phyloP scores from a whole-genome alignment of 35 echinoderm and acorn worm species.

The Apostichopus californicus region DNA sequence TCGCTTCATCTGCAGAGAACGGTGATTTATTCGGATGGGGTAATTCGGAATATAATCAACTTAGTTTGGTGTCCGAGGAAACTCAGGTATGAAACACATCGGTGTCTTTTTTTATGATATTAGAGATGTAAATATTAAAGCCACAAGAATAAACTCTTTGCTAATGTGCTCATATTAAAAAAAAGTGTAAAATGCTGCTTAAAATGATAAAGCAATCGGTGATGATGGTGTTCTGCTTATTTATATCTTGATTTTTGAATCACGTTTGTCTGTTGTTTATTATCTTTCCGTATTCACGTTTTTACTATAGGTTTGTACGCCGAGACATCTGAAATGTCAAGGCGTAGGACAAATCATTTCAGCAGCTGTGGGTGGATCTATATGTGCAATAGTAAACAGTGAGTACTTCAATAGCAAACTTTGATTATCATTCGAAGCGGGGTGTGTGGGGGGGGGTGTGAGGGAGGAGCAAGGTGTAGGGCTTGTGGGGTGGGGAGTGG shows the following conservation, averaged over 20 bases:
- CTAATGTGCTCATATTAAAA: too few relatives aligned
- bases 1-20: conserved; percentile 63
- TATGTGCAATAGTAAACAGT: conserved; percentile 84
- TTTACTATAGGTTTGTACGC: conserved; percentile 56
- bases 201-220: too few relatives aligned
- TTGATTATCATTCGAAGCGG: too few relatives aligned
- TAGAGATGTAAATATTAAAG: too few relatives aligned
- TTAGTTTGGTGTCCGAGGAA: conserved; percentile 79
- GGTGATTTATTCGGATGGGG: conserved; percentile 98
- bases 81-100: conserved; percentile 64
- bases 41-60: conserved; percentile 98
- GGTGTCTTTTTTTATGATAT: too few relatives aligned
- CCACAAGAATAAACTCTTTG: too few relatives aligned
- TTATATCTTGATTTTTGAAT: not conserved
- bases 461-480: too few relatives aligned
- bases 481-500: too few relatives aligned
- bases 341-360: conserved; percentile 69
- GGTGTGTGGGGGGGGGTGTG: too few relatives aligned
- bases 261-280: not conserved
- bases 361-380: conserved; percentile 83
- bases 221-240: too few relatives aligned
- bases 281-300: not conserved
- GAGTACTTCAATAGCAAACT: not conserved
- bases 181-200: too few relatives aligned
- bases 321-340: conserved; percentile 76